phyloP scores from a whole-genome alignment of 1,140 invertebrate species.

The Drosophila ironensis region DNA sequence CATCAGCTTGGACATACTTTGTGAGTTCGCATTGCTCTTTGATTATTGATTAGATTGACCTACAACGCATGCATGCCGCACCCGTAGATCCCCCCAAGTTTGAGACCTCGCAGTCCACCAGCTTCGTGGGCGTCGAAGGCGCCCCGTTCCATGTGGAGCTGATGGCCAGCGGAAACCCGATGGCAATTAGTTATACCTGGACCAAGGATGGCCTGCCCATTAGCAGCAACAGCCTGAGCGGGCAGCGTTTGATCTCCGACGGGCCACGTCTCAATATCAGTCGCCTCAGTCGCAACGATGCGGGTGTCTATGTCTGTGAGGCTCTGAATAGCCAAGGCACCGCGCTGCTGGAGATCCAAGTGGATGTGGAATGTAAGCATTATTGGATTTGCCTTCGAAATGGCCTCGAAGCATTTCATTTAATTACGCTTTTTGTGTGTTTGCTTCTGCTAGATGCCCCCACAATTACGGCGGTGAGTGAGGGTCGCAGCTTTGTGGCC shows the following conservation, averaged over 20 bases:
- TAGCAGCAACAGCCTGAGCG: conserved; percentile 71
- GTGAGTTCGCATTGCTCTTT: conserved; percentile 85
- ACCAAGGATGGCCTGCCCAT: conserved; percentile 90
- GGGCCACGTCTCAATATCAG: conserved; percentile 93
- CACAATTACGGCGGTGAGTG: conserved; percentile 88
- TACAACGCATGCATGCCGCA: neutral
- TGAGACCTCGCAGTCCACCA: conserved; percentile 84
- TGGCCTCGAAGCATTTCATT: neutral
- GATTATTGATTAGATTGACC: neutral
- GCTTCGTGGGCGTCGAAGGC: conserved; percentile 90
- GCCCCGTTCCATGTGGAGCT: conserved; percentile 90
- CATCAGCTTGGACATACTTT: conserved; percentile 92
- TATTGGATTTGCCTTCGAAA: neutral
- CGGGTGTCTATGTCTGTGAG: conserved; percentile 93
- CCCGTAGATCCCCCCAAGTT: conserved; percentile 89
- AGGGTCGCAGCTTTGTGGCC: conserved; percentile 88
- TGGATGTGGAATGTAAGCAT: conserved; percentile 95
- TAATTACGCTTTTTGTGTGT: neutral
- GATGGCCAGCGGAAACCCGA: conserved; percentile 92
- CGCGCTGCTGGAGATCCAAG: conserved; percentile 88
- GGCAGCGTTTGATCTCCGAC: conserved; percentile 87
- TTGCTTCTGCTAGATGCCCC: conserved; percentile 77
- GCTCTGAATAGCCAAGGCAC: conserved; percentile 94
- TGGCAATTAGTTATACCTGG: conserved; percentile 93
- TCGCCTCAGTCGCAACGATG: conserved; percentile 89